phyloP scores from a whole-genome alignment of 2,113 vertebrate species.

The Chauna torquata region DNA sequence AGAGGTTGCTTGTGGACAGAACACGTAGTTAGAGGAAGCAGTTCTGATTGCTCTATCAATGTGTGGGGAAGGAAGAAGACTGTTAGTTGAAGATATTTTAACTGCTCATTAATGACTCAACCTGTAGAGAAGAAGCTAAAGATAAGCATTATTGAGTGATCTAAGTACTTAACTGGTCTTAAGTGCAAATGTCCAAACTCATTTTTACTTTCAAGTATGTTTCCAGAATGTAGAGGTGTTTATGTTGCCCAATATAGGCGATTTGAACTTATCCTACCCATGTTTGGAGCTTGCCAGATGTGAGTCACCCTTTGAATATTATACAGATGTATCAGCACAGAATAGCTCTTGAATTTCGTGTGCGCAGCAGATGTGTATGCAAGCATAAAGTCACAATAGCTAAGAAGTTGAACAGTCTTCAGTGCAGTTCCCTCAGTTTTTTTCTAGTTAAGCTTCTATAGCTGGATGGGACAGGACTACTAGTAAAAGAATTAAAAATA shows the following conservation, averaged over 20 bases:
- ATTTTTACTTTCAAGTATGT: neutral
- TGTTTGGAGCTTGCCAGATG: neutral
- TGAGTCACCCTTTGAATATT: neutral
- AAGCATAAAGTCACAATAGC: fast-evolving
- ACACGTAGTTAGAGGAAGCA: fast-evolving
- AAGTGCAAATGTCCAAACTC: neutral
- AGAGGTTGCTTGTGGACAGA: neutral
- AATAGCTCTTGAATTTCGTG: neutral
- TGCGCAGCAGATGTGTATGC: neutral
- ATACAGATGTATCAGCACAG: fast-evolving
- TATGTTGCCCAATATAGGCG: neutral
- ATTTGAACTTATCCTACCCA: fast-evolving
- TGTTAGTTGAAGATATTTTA: neutral
- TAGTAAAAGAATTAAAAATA: neutral
- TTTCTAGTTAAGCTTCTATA: neutral
- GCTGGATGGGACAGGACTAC: neutral
- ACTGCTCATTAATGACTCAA: neutral
- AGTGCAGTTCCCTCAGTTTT: neutral
- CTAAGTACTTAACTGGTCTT: too few species aligned
- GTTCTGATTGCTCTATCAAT: neutral
- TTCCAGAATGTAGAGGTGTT: neutral
- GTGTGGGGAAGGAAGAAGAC: neutral
- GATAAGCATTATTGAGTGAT: neutral
- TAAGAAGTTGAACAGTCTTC: neutral
- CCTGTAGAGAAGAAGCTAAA: neutral